Evolutionary conservation across 2,113 vertebrate genomes (phyloP), one percentile per base, ranked within the genome.

Genomic region (Crotophaga sulcirostris): DNA sequence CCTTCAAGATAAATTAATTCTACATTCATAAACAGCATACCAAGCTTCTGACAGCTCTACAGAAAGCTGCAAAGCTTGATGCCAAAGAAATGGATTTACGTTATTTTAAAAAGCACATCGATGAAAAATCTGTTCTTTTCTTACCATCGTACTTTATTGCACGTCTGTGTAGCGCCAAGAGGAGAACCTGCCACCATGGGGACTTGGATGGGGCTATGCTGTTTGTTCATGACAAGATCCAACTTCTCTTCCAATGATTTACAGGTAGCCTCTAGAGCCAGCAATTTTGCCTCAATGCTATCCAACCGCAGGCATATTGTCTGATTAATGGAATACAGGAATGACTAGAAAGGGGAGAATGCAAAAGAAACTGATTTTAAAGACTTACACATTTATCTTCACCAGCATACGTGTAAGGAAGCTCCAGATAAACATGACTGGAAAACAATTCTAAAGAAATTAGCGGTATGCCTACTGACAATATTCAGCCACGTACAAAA

Each of bases 131-230:
- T 8, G 5, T 40, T 29, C 67, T 16, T 12, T 23, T 59, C 98
- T 98, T 97, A 99, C 99, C 99, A 99, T 97, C 99, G 97, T 9
- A 99, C 99, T 99, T 99, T 99, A 98, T 99, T 99, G 98, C 99
- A 99, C 2, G 99, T 99, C 97, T 99, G 99, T 2, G 99, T 99
- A 63, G 99, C 99, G 1, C 99, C 99, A 19, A 99, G 99, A 1
- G 99, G 99, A 54, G 99, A 99, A 17, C 99, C 99, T 7, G 99
- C 99, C 98, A 99, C 99, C 99, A 99, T 99, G 69, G 99, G 99
- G 60, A 99, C 99, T 93, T 99, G 99, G 92, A 99, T 99, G 42
- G 99, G 99, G 80, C 98, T 99, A 49, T 98, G 98, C 91, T 98
- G 98, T 95, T 99, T 99, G 93, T 99, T 99, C 94, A 99, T 98